Percentiles rank a stretch among this genome's conserved stretches.
Conservation (phyloP, 1,140 invertebrate genomes). For the Brachionus paranguensis region DNA sequence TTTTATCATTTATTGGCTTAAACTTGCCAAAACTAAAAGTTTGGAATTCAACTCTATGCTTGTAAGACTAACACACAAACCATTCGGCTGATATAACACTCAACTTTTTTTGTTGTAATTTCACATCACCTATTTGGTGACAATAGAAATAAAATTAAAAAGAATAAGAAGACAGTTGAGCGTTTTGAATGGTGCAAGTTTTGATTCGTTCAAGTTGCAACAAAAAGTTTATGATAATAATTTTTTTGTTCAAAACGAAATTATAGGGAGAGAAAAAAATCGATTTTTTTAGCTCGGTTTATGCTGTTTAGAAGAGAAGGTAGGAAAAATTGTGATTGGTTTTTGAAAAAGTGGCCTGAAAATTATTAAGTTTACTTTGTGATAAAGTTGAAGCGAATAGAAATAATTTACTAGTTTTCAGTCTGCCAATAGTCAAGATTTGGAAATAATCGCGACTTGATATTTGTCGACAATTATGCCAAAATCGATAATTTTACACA, state of each 20-base stretch:
- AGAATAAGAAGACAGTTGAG: too few species aligned
- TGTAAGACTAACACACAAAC: too few species aligned
- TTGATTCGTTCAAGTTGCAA: too few species aligned
- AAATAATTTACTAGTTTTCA: not conserved
- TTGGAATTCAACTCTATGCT: too few species aligned
- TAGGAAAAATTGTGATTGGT: not conserved
- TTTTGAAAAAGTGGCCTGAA: not conserved
- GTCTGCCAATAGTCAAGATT: not conserved
- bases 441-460: not conserved
- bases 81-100: too few species aligned
- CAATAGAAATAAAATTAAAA: too few species aligned
- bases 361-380: not conserved
- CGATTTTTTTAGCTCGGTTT: not conserved
- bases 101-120: too few species aligned
- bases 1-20: too few species aligned
- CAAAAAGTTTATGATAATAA: too few species aligned
- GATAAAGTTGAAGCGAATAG: not conserved
- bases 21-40: too few species aligned
- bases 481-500: slow-evolving; percentile 1
- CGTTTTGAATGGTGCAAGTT: too few species aligned
- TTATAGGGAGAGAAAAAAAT: not conserved
- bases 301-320: not conserved
- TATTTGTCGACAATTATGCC: not conserved
- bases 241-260: not conserved
- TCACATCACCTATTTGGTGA: too few species aligned